Conservation (phyloP, 2,888 invertebrate genomes). For the Agonopterix arenella region DNA sequence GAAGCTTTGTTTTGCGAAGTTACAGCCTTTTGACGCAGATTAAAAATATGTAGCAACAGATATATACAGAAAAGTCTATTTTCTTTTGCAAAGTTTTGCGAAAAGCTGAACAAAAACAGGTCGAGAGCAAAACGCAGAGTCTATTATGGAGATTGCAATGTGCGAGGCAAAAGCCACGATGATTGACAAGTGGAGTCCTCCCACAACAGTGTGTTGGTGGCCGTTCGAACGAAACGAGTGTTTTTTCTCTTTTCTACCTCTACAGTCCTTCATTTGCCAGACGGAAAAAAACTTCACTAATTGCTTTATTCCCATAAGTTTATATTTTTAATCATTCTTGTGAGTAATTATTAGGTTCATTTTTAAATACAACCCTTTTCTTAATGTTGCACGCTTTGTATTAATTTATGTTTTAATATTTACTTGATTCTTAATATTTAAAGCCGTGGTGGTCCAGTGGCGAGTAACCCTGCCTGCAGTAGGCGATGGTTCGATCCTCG, state of each 20-base stretch:
- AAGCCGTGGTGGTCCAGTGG: too few species aligned
- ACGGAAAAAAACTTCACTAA: slow-evolving; percentile 40
- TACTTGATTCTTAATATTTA: too few species aligned
- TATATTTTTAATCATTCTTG: slow-evolving; percentile 15
- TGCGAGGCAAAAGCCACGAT: slow-evolving; percentile 25
- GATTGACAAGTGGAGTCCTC: slow-evolving; percentile 58
- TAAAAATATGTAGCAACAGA: too few species aligned
- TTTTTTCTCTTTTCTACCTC: slow-evolving; percentile 29
- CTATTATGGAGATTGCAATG: slow-evolving; percentile 37
- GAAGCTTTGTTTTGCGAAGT: too few species aligned
- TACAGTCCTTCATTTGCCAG: slow-evolving; percentile 46
- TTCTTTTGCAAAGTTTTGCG: background rate
- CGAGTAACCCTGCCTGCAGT: too few species aligned
- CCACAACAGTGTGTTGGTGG: slow-evolving; percentile 50
- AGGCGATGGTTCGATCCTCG: too few species aligned
- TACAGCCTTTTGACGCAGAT: too few species aligned
- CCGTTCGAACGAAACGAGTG: slow-evolving; percentile 34
- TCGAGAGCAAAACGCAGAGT: slow-evolving; percentile 11
- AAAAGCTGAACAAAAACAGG: slow-evolving; percentile 15
- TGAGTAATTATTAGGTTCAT: background rate
- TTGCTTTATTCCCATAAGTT: slow-evolving; percentile 29
- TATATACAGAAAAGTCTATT: too few species aligned
- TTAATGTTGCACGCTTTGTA: too few species aligned
- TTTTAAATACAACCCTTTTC: too few species aligned
- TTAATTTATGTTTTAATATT: too few species aligned